Base-by-base conservation (phyloP, 2,888 invertebrate genomes). In the Nymphalis polychloros region DNA sequence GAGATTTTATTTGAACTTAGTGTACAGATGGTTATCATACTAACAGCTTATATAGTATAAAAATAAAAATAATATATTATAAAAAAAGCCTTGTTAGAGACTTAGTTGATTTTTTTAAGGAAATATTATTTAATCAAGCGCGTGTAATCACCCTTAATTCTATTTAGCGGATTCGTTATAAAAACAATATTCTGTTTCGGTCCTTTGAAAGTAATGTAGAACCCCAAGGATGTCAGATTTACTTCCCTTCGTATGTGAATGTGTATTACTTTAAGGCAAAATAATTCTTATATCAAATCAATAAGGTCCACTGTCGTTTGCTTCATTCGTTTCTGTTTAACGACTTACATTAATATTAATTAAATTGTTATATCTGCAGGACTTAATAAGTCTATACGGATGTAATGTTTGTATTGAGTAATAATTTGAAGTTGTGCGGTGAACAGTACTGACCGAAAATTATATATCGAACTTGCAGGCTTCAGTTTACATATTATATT, bases 161-260 rank as follows among this genome's bases (percentile, higher is more conserved):
- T 60, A 27, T 53, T 65, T 53, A 65, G 52, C 60, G 52, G 59
- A 50, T 59, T 60, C 60, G 47, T 60, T 60, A 23, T 41, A 27
- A 52, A 60, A 65, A 60, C 65, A 60, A 65, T 65, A 65, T 47
- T 59, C 35, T 55, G 59, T 64, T 46, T 35, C 50, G 64, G 59
- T 60, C 65, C 65, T 65, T 60, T 52, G 49, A 60, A 60, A 60
- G 60, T 60, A 65, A 65, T 60, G 65, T 52, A 60, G 47, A 65
- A 60, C 52, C 27, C 46, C 46, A n/a, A 60, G 20, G 57, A 57
- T 48, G 60, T 59, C 53, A 52, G 50, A 59, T 53, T 53, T 60
- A 65, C 60, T 23, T 46, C 52, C 16, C 52, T 20, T 5, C 1
- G 6, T 27, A 52, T 52, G 20, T 20, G 27, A 4, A 16, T 23